A percentile compares a stretch with the other conserved stretches of the same genome.
These are phyloP conservation scores for Halcyon malimbica DNA, from an alignment of 2,113 vertebrate species.

Conservation along the genomic window DNA sequence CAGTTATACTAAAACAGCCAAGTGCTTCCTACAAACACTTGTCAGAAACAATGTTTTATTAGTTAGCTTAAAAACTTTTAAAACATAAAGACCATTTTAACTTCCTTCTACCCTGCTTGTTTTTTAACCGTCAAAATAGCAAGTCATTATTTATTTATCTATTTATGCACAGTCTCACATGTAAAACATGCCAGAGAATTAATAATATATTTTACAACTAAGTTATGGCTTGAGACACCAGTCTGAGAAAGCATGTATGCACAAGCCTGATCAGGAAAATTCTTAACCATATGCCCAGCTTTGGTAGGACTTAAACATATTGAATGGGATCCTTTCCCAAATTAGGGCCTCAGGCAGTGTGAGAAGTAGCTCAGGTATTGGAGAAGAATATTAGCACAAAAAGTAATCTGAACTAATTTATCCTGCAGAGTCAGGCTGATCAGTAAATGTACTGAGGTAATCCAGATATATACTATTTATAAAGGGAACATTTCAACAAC, in stretches of 20 bases:
- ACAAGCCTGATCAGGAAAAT: neutral
- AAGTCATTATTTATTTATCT: neutral
- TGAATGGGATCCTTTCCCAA: neutral
- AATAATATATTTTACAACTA: conserved; percentile 34
- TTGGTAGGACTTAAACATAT: neutral
- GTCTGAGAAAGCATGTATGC: neutral
- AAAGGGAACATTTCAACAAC: neutral
- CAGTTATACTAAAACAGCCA: neutral
- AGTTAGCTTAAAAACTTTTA: neutral
- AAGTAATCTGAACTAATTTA: neutral
- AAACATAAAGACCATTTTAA: neutral
- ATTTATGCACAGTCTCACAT: neutral
- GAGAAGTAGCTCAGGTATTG: neutral
- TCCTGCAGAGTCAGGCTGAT: neutral
- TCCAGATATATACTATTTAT: neutral
- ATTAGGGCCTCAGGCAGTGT: neutral
- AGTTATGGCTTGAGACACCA: neutral
- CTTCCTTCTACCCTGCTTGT: neutral
- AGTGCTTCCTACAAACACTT: neutral
- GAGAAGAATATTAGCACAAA: neutral
- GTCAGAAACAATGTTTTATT: neutral
- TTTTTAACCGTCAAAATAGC: neutral
- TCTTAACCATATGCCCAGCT: neutral
- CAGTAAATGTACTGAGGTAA: neutral
- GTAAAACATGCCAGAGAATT: neutral